Evolutionary conservation across 2,888 invertebrate species (phyloP), one percentile per base, ranked within the genome.

Genomic region (Leptopilina drosophilae): DNA sequence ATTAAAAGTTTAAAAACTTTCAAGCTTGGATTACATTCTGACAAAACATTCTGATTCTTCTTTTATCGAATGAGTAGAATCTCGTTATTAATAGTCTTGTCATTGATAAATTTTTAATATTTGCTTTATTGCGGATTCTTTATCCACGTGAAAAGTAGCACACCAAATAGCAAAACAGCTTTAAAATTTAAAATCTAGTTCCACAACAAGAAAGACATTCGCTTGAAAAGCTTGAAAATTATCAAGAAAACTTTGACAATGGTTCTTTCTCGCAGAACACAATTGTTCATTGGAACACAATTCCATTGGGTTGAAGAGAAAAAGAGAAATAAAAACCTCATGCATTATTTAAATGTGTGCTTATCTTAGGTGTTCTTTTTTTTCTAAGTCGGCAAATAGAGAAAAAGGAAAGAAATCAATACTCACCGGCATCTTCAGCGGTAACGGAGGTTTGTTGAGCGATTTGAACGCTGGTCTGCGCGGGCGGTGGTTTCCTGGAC

Each of bases 371-470:
- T 33, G 8, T 26, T 73, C 56, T 56, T 53, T 4, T 20, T 20
- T 20, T 20, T 20, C 20, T 20, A 20, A 33, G 56, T 56, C 9
- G 73, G 62, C 15, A 20, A 20, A 62, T 20, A 62, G 20, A 62
- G 9, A 20, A 62, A 20, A 59, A 33, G 7, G 12, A 20, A 49
- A 20, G 46, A 56, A 59, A 9, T 59, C 40, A 59, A 11, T n/a
- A 92, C 92, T 92, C 84, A 92, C 92, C 92, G 80, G 86, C 81
- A 81, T 92, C 93, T 81, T 92, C 92, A 66, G 91, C 88, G 53
- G 84, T 84, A 53, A 87, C 82, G 73, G 89, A 86, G 1, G 82
- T 53, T 81, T 88, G 89, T 85, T 89, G 89, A 83, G 87, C 83
- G 65, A 87, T 81, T 77, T 85, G 59, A 88, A 87, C 81, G 85